Evolutionary conservation across 2,797 vertebrate genomes (phyloP).

Genomic region (Synanceia verrucosa): DNA sequence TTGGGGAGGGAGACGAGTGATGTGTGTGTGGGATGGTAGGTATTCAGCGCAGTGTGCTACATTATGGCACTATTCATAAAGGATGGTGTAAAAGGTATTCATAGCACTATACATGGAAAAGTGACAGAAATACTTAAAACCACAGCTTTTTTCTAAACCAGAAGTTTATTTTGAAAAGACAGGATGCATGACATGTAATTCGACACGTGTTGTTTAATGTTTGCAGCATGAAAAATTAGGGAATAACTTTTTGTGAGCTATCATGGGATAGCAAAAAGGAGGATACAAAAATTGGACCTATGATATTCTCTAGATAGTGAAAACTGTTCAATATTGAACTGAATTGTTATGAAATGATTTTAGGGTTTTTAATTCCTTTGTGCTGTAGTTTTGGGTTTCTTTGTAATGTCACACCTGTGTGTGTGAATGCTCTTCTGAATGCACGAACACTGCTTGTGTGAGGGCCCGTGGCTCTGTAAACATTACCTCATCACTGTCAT

Average conservation of each 20-base stretch:
- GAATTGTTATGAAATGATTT: no score
- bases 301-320: no score
- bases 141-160: no score
- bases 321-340: no score
- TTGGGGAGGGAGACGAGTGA: conserved; percentile 29
- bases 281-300: no score
- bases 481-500: conserved; percentile 82
- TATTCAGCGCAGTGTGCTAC: background rate
- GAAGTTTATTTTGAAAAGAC: no score
- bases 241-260: no score
- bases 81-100: background rate
- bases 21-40: background rate
- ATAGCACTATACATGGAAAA: background rate
- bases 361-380: background rate
- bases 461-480: conserved; percentile 70
- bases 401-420: conserved; percentile 28
- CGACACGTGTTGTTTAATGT: no score
- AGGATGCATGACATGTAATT: no score
- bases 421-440: conserved; percentile 11
- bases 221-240: no score
- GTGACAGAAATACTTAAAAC: background rate
- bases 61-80: background rate
- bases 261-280: no score
- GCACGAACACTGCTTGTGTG: conserved; percentile 38
- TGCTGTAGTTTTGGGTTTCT: background rate